Conservation (phyloP, 2,797 vertebrate genomes). For the Malacoctenus gilli region DNA sequence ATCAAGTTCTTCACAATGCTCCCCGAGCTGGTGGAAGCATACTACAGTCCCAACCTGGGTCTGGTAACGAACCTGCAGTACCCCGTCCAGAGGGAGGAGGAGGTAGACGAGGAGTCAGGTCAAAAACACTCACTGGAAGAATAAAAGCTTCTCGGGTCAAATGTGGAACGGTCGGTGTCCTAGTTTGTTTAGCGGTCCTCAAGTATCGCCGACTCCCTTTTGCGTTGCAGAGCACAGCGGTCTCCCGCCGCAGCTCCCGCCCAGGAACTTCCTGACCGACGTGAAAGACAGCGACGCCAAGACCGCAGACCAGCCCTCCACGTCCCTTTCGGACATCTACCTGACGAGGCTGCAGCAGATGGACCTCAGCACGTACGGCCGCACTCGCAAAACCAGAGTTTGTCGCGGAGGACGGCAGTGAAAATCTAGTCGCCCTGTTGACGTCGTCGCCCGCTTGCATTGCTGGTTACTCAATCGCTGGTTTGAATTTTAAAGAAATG, state of each 20-base stretch:
- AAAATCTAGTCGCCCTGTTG: too few species aligned
- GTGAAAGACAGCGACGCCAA: conserved; percentile 82
- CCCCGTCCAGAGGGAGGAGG: conserved; percentile 89
- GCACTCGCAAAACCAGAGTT: conserved; percentile 16
- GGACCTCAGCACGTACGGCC: conserved; percentile 86
- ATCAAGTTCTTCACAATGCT: conserved; percentile 89
- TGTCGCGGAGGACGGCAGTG: too few species aligned
- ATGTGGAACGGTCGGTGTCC: too few species aligned
- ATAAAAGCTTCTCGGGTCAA: too few species aligned
- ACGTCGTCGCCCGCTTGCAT: too few species aligned
- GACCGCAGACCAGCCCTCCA: conserved; percentile 69
- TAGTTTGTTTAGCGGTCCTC: neutral
- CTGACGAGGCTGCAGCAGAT: conserved; percentile 87
- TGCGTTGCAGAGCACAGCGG: conserved; percentile 71
- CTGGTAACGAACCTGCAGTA: conserved; percentile 92
- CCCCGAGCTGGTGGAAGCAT: conserved; percentile 93
- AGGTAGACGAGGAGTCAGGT: conserved; percentile 90
- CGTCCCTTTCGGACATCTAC: conserved; percentile 83
- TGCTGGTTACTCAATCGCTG: too few species aligned
- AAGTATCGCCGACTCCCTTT: conserved; percentile 11
- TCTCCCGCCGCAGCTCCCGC: conserved; percentile 88
- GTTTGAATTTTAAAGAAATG: too few species aligned
- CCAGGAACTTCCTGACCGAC: conserved; percentile 85
- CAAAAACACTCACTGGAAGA: conserved; percentile 31
- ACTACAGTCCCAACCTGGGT: conserved; percentile 94